Conservation (phyloP, 2,113 vertebrate genomes). For the Bettongia penicillata region DNA sequence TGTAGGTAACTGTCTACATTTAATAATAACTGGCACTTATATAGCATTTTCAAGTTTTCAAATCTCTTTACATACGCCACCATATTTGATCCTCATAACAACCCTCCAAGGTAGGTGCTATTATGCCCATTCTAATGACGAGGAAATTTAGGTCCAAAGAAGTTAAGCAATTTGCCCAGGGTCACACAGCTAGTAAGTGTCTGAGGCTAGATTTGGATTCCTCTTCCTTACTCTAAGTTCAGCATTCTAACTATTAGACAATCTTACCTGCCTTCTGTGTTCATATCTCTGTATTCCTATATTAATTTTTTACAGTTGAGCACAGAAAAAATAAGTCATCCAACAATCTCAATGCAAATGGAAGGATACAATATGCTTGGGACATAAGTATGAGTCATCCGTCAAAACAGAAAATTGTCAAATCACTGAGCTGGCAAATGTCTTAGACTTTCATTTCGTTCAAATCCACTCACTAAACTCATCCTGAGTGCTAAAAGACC, state of each 20-base stretch:
- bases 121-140: no score
- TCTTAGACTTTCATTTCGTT: neutral
- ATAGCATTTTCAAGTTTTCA: no score
- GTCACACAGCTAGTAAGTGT: no score
- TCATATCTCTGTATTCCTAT: neutral
- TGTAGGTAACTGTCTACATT: neutral
- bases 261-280: neutral
- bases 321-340: neutral
- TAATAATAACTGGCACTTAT: neutral
- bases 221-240: neutral
- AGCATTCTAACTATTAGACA: neutral
- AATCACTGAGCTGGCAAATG: neutral
- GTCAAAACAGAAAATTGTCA: neutral
- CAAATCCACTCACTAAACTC: neutral
- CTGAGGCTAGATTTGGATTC: no score
- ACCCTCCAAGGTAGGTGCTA: no score
- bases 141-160: no score
- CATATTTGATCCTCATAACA: no score
- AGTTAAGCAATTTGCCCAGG: no score
- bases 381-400: neutral
- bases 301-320: neutral
- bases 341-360: neutral
- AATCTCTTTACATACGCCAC: no score
- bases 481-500: neutral
- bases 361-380: neutral